These are phyloP conservation scores for Ameiurus melas DNA, from an alignment of 2,113 vertebrate species.

Conservation along the genomic window DNA sequence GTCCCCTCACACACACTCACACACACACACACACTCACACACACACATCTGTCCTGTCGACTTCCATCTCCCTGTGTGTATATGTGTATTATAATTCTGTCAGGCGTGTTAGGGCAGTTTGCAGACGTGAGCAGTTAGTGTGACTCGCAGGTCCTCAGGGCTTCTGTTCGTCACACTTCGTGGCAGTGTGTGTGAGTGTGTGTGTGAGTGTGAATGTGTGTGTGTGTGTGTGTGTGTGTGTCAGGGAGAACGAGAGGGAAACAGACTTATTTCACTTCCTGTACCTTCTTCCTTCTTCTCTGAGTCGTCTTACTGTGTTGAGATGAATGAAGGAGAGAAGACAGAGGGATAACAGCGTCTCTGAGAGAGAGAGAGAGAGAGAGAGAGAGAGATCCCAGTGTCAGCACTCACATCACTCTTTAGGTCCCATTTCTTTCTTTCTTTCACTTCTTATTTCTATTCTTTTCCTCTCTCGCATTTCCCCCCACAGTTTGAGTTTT, in stretches of 20 bases:
- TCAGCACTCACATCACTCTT: neutral
- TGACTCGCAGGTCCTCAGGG: slow-evolving; percentile 43
- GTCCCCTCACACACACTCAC: slow-evolving; percentile 24
- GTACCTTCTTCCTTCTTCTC: neutral
- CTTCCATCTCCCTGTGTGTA: slow-evolving; percentile 30
- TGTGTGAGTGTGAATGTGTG: slow-evolving; percentile 7
- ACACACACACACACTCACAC: slow-evolving; percentile 28
- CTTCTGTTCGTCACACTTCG: slow-evolving; percentile 32
- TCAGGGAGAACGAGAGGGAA: neutral
- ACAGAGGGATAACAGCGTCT: neutral
- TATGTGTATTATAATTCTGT: slow-evolving; percentile 47
- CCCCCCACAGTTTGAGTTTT: too few relatives aligned
- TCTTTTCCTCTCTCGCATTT: neutral
- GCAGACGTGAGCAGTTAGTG: slow-evolving; percentile 51
- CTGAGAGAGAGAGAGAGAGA: neutral
- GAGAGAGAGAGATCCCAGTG: neutral
- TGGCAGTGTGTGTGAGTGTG: slow-evolving; percentile 3
- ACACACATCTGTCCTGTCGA: neutral
- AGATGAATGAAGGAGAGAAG: neutral
- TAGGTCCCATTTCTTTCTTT: neutral
- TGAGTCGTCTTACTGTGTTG: neutral
- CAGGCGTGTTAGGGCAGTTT: slow-evolving; percentile 38
- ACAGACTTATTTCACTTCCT: neutral
- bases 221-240: neutral
- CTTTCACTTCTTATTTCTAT: neutral